Evolutionary conservation across 2,888 invertebrate species (phyloP).

Genomic region (Eustalomyia histrio): DNA sequence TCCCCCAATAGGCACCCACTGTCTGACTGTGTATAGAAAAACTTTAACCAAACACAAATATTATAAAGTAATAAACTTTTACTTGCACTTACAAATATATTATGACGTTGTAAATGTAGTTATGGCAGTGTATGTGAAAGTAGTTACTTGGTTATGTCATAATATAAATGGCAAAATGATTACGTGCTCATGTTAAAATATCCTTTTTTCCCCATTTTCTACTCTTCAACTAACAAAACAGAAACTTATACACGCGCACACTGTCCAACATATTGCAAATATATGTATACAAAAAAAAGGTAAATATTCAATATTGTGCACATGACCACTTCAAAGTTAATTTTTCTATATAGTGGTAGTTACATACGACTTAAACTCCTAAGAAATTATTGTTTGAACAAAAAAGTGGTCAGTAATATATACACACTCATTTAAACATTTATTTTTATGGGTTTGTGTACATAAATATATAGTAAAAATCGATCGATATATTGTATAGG

Average conservation of each 20-base stretch:
- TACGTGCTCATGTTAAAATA: slow-evolving; percentile 59
- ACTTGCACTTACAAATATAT: slow-evolving; percentile 33
- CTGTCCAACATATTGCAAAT: slow-evolving; percentile 29
- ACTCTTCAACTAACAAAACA: slow-evolving; percentile 16
- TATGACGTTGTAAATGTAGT: slow-evolving; percentile 10
- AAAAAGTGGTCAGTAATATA: background rate
- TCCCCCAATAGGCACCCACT: too few species aligned
- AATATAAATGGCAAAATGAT: slow-evolving; percentile 60
- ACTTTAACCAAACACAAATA: background rate
- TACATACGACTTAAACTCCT: background rate
- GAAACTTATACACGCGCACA: background rate
- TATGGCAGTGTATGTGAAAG: background rate
- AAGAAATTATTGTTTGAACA: background rate
- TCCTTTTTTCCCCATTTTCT: slow-evolving; percentile 37
- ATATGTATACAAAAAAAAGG: slow-evolving; percentile 31
- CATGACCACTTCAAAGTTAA: slow-evolving; percentile 68
- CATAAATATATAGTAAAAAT: slow-evolving; percentile 18
- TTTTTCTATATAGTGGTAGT: slow-evolving; percentile 41
- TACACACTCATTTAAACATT: slow-evolving; percentile 11
- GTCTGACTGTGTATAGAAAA: too few species aligned
- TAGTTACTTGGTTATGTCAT: slow-evolving; percentile 36
- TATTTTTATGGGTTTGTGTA: too few species aligned
- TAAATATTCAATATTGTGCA: slow-evolving; percentile 50
- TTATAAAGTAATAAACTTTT: slow-evolving; percentile 39
- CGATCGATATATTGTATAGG: slow-evolving; percentile 40